Conservation (phyloP, 2,113 vertebrate genomes). For the Gallinago paraguaiae region DNA sequence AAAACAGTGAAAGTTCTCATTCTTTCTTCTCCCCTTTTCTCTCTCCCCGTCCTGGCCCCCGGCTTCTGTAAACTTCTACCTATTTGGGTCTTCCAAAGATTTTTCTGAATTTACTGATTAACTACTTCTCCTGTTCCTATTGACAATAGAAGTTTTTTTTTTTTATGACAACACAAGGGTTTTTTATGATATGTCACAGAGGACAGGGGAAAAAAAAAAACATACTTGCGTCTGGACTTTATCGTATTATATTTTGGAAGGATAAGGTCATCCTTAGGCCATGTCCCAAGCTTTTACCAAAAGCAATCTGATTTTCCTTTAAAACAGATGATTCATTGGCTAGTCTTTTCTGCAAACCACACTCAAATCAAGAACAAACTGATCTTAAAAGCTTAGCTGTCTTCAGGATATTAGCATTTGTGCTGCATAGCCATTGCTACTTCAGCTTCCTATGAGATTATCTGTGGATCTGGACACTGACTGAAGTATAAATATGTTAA, state of each 20-base stretch:
- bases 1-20: neutral
- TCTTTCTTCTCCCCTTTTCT: neutral
- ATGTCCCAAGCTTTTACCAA: neutral
- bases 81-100: neutral
- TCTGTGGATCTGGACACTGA: neutral
- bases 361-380: neutral
- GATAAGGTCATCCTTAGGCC: neutral
- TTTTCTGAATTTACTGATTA: neutral
- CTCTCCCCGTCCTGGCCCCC: fast-evolving
- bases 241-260: neutral
- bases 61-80: neutral
- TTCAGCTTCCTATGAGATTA: neutral
- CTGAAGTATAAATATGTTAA: neutral
- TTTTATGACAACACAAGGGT: neutral
- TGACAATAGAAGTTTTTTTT: neutral
- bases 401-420: neutral
- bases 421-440: neutral
- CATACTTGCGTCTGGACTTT: neutral
- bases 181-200: neutral
- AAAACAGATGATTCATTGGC: neutral
- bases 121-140: neutral
- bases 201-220: neutral
- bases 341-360: neutral
- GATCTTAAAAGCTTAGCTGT: neutral
- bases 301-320: constrained; percentile 34